Evolutionary conservation across 2,888 invertebrate genomes (phyloP), one percentile per base, ranked within the genome.

Genomic region (Mactromeris polynyma): DNA sequence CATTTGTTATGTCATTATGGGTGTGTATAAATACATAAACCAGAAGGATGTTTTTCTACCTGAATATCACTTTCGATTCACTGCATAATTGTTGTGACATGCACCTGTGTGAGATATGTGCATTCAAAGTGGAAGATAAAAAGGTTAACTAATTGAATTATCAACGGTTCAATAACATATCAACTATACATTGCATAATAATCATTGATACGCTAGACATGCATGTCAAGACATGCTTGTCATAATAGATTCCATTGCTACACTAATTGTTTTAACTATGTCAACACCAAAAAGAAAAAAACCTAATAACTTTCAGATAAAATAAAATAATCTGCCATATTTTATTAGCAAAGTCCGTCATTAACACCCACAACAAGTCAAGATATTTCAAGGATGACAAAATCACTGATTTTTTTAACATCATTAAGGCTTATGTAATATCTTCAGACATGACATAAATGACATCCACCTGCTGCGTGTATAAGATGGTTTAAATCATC

Each of bases 11-110:
- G 36, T 73, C 73, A 36, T 73, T 17, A 36, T 73, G 73, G 73
- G 73, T 36, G 73, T 73, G 73, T 36, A 73, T 33, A 36, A 73
- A 73, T 33, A 73, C 73, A 73, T 73, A 73, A 73, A 73, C 33
- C 36, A 19, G 9, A 73, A 36, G n/a, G n/a, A n/a, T n/a, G 17
- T 17, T 33, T 33, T 73, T 73, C 33, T 1, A 17, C 33, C 36
- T 73, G 14, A 26, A 64, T 64, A 64, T 64, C 58, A 64, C n/a
- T 64, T 64, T 26, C 58, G 58, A 64, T 64, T 64, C 58, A 64
- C 58, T 64, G 58, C 26, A 64, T 64, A 64, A 64, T 64, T n/a
- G 58, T 9, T 64, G 6, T 64, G 58, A 64, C 58, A 11, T 64
- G 58, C 58, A 64, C 58, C 58, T 64, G 58, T 64, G n/a, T 26